Base-by-base conservation (phyloP, 2,888 invertebrate genomes). In the Drosophila kambysellisi region DNA sequence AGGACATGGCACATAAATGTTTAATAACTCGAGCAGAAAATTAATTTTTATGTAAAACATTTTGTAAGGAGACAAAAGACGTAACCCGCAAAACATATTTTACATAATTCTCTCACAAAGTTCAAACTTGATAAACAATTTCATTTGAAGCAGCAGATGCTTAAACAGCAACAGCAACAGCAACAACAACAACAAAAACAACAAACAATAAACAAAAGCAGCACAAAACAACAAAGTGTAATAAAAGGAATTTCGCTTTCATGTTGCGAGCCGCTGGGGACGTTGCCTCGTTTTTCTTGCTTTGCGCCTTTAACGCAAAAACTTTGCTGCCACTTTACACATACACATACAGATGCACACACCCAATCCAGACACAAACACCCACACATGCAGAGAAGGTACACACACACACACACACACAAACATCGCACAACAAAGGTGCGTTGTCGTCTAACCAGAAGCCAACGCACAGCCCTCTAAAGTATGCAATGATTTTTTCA, bases 221-320 rank as follows among this genome's bases (percentile, higher is more conserved):
- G 61, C 54, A 76, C 46, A 46, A 46, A 46, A 63, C 63, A 71
- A 64, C 70, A 79, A 76, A 77, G 73, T 81, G 81, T 87, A 87
- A 87, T 87, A 83, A 85, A 85, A 76, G 83, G 86, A 85, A 88
- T 87, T 89, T 86, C 69, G 62, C 90, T 90, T 87, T 87, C 81
- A 87, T 90, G 90, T 87, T 83, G 58, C 64, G 51, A n/a, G 50
- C 71, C 71, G 73, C 68, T 74, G 81, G 72, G 67, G 57, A 59
- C 51, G 56, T 30, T 53, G 59, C 54, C 53, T 63, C 57, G 57
- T 48, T 67, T 70, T 74, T 68, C 57, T 54, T 59, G 68, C 46
- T 65, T 67, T 68, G 52, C 62, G 61, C 52, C 75, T 56, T 64
- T 58, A 43, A 68, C 62, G 35, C 54, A 39, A 54, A 70, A 88